phyloP scores from a whole-genome alignment of 1,140 invertebrate species.

The Heliconius eleuchia region DNA sequence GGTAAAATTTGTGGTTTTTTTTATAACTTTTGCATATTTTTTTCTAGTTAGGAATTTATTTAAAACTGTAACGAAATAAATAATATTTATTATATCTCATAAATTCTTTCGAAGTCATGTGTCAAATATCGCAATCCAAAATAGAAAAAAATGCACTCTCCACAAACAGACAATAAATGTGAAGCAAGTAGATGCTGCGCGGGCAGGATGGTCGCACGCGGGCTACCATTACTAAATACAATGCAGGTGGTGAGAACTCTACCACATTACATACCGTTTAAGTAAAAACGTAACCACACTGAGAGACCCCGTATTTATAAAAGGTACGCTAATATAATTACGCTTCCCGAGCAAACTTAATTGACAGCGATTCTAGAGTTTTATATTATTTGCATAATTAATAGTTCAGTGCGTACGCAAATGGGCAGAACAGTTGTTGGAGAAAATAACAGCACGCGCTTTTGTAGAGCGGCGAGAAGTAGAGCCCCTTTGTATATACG shows the following conservation, averaged over 20 bases:
- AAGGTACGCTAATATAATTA: neutral
- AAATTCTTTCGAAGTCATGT: neutral
- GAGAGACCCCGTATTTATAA: conserved; percentile 6
- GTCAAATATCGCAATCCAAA: neutral
- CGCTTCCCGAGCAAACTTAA: conserved; percentile 20
- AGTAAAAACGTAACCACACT: neutral
- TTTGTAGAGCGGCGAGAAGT: neutral
- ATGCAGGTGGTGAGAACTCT: conserved; percentile 7
- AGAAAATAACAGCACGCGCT: conserved; percentile 20
- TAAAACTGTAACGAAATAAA: neutral
- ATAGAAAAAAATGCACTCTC: neutral
- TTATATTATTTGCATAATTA: conserved; percentile 20
- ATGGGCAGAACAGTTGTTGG: conserved; percentile 19
- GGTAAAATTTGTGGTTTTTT: conserved; percentile 22
- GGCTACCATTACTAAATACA: conserved; percentile 4
- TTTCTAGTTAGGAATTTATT: neutral
- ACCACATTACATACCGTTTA: neutral
- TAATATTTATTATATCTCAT: neutral
- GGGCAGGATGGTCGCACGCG: neutral
- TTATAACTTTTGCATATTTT: neutral
- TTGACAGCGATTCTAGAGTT: conserved; percentile 25
- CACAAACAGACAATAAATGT: neutral
- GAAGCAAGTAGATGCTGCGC: neutral
- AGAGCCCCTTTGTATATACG: neutral
- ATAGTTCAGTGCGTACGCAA: conserved; percentile 26